Base-by-base conservation (phyloP, 2,797 vertebrate species). In the Champsocephalus gunnari region DNA sequence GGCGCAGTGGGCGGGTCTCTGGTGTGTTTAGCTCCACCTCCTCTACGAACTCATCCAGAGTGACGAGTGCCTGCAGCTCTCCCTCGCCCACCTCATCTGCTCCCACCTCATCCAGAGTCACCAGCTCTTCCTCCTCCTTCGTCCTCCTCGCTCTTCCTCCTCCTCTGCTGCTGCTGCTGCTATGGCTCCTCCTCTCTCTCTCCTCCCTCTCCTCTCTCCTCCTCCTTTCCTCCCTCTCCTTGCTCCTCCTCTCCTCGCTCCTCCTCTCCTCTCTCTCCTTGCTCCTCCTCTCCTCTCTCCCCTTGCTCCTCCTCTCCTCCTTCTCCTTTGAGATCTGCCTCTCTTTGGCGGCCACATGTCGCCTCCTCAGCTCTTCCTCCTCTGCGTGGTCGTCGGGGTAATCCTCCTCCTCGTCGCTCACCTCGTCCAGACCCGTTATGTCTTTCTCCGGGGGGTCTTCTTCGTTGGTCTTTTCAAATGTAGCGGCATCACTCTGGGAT, bases 21-120 rank as follows among this genome's bases (percentile, higher is more conserved):
- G 0, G 1, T 0, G 0, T 3, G 14, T 9, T 28, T 16, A 49
- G 48, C 24, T 24, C 65, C 81, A 93, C 88, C 6, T 93, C 94
- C 19, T 96, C 96, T 24, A 91, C 75, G 16, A 97, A 93, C 89
- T 98, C 96, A 60, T 98, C 97, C 73, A 97, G 93, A 5, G 97
- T 97, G 38, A 98, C 82, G 45, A 97, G 86, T 1, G 92, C 69
- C 71, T 93, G 95, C 0, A 92, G 84, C 24, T 96, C 90, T 34
- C 71, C 80, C 21, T 81, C 87, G 21, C 58, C 79, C 0, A 44
- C 50, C 17, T 95, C 93, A 59, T 94, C 92, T 34, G 71, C 84
- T 60, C 60, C 79, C 0, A 44, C 50, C 17, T 95, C 93, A 59
- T 94, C 92, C 61, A 94, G 83, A 49, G 92, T 94, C 28, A 94